Percentiles rank a stretch among this genome's conserved stretches.
These are phyloP conservation scores for Drosophila tristis DNA, from an alignment of 1,140 invertebrate species.

Conservation along the genomic window DNA sequence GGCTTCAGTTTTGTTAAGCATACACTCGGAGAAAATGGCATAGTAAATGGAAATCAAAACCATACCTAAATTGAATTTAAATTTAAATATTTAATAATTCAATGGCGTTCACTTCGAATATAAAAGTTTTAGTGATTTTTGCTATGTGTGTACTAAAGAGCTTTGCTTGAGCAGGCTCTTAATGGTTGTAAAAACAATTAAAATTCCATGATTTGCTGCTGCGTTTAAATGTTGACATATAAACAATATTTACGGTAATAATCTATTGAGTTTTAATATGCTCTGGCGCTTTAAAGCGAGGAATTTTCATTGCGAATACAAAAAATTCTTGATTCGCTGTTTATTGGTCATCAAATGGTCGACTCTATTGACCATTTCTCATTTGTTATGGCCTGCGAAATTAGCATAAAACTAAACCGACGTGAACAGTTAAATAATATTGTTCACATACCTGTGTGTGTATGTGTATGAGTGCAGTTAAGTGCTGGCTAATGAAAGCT, in stretches of 20 bases:
- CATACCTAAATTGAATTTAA: too few species aligned
- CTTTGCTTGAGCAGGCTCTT: too few species aligned
- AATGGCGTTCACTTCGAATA: too few species aligned
- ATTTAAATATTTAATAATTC: too few species aligned
- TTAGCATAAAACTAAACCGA: constrained; percentile 68
- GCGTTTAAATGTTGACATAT: background rate
- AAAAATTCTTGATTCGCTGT: constrained; percentile 32
- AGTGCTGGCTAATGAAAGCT: constrained; percentile 74
- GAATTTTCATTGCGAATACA: constrained; percentile 1
- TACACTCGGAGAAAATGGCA: too few species aligned
- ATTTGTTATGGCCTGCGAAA: constrained; percentile 52
- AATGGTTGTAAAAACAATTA: constrained; percentile 3
- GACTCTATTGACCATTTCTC: constrained; percentile 15
- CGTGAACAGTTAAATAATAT: constrained; percentile 82
- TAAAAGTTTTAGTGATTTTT: too few species aligned
- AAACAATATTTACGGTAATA: background rate
- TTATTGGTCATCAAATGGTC: constrained; percentile 47
- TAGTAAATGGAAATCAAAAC: too few species aligned
- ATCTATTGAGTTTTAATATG: constrained; percentile 1
- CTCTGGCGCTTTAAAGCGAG: background rate
- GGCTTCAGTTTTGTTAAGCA: too few species aligned
- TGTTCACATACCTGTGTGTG: constrained; percentile 30
- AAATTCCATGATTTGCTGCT: background rate
- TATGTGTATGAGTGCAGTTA: constrained; percentile 55
- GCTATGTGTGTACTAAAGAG: too few species aligned